phyloP scores from a whole-genome alignment of 2,888 invertebrate genomes.

The Amorpha juglandis region DNA sequence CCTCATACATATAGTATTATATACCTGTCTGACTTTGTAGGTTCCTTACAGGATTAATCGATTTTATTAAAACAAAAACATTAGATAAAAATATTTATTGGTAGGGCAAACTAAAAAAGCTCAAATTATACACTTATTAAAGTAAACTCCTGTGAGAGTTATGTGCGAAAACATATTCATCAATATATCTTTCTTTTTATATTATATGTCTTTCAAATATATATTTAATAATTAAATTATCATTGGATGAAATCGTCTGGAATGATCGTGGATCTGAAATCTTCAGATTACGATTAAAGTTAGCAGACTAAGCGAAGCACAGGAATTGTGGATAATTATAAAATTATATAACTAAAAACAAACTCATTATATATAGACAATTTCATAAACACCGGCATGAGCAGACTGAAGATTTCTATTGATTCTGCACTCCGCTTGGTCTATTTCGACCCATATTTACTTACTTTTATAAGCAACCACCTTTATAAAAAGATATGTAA shows the following conservation, averaged over 20 bases:
- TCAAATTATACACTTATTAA: conserved; percentile 24
- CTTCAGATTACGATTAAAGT: too few species aligned
- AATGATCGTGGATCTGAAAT: too few species aligned
- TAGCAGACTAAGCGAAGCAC: too few species aligned
- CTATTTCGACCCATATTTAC: too few species aligned
- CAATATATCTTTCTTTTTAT: too few species aligned
- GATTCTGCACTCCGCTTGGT: not conserved
- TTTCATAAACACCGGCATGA: too few species aligned
- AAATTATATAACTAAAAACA: too few species aligned
- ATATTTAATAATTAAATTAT: too few species aligned
- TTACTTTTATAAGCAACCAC: not conserved
- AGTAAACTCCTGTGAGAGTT: not conserved
- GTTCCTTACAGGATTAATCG: not conserved
- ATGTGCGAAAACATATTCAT: not conserved
- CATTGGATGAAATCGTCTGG: too few species aligned
- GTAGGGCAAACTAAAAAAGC: conserved; percentile 25
- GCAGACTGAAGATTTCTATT: not conserved
- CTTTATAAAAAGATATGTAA: not conserved
- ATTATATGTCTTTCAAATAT: too few species aligned
- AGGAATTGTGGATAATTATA: too few species aligned
- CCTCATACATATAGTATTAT: not conserved
- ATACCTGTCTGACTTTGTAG: not conserved
- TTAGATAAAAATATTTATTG: conserved; percentile 24
- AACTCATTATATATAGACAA: too few species aligned
- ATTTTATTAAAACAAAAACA: conserved; percentile 26